These are phyloP conservation scores for Chesias legatella DNA, from an alignment of 2,888 invertebrate species.

Conservation along the genomic window DNA sequence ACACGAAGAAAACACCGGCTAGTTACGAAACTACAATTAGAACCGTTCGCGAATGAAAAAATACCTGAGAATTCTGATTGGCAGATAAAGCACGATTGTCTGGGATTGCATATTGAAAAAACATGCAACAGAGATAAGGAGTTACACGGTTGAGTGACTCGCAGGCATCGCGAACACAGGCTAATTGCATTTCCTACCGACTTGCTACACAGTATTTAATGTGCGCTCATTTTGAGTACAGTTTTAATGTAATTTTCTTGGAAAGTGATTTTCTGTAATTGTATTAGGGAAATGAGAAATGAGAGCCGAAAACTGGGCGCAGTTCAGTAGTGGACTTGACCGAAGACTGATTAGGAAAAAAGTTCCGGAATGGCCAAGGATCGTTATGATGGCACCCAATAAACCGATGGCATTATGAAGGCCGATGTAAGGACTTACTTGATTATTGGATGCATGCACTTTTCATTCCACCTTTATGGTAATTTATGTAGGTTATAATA, in stretches of 20 bases:
- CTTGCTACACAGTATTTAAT: slow-evolving; percentile 54
- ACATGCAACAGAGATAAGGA: slow-evolving; percentile 78
- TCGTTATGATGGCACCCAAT: too few species aligned
- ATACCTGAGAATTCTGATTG: slow-evolving; percentile 76
- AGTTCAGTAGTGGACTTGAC: too few species aligned
- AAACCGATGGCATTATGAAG: too few species aligned
- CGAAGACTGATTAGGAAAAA: too few species aligned
- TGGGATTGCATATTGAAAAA: slow-evolving; percentile 79
- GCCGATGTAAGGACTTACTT: too few species aligned
- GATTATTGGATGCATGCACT: too few species aligned
- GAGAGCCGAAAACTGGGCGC: too few species aligned
- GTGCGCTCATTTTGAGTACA: slow-evolving; percentile 13
- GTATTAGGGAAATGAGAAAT: slow-evolving; percentile 10
- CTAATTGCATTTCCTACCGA: slow-evolving; percentile 77
- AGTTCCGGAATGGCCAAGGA: too few species aligned
- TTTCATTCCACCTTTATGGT: too few species aligned
- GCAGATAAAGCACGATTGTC: slow-evolving; percentile 74
- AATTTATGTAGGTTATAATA: too few species aligned
- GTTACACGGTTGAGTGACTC: slow-evolving; percentile 72
- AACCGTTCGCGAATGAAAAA: slow-evolving; percentile 70
- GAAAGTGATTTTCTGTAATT: slow-evolving; percentile 29
- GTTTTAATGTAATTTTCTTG: slow-evolving; percentile 28
- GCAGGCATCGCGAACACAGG: slow-evolving; percentile 61
- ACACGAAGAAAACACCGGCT: slow-evolving; percentile 58
- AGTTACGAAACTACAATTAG: slow-evolving; percentile 75